These are phyloP conservation scores for Anodontia alba DNA, from an alignment of 2,888 invertebrate species.

Conservation along the genomic window DNA sequence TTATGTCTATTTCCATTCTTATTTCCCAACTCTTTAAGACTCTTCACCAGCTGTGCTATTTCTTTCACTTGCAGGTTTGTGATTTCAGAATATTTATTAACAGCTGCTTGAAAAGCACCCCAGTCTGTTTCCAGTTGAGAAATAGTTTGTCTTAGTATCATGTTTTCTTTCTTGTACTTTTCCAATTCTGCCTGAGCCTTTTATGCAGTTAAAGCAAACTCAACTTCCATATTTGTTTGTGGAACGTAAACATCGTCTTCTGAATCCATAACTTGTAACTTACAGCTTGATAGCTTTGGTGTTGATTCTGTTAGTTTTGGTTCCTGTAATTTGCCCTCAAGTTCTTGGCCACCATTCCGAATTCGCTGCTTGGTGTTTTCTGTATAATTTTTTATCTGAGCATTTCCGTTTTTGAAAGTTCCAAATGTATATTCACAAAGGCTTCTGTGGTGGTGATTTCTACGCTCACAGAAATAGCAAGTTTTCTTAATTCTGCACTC, in stretches of 20 bases:
- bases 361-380: not conserved
- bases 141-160: not conserved
- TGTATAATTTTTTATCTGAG: not conserved
- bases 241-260: not conserved
- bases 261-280: not conserved
- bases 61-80: not conserved
- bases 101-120: not conserved
- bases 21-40: not conserved
- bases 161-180: not conserved
- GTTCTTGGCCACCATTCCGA: not conserved
- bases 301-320: not conserved
- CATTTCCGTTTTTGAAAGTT: not conserved
- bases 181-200: not conserved
- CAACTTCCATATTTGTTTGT: not conserved
- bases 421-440: not conserved
- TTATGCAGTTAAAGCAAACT: not conserved
- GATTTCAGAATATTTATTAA: not conserved
- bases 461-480: not conserved
- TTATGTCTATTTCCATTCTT: not conserved
- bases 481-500: not conserved
- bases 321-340: not conserved
- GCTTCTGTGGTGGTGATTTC: slow-evolving; percentile 10
- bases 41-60: not conserved
- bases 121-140: not conserved
- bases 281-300: not conserved